Evolutionary conservation across 2,888 invertebrate species (phyloP).

Genomic region (Himalopsyche tibetana): DNA sequence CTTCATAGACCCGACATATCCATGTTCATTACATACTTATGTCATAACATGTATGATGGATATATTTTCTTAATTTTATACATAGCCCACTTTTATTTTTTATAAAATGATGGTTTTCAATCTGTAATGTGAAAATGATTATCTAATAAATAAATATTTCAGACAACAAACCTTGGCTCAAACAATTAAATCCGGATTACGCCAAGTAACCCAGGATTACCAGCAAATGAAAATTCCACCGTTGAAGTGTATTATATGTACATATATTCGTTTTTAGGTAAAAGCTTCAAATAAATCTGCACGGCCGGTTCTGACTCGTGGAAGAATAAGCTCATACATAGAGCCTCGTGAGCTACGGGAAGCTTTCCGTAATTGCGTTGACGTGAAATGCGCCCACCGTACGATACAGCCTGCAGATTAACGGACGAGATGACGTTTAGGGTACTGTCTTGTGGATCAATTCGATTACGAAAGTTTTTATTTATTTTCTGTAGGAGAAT

Average conservation of each 20-base stretch:
- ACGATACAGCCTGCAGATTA: background rate
- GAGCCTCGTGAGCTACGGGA: background rate
- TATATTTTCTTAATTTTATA: no score
- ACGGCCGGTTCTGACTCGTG: slow-evolving; percentile 4
- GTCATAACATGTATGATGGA: no score
- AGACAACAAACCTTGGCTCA: no score
- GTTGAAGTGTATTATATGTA: background rate
- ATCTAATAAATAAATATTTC: no score
- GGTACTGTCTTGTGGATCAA: background rate
- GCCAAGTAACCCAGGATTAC: no score
- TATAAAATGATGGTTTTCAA: no score
- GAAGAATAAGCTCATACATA: slow-evolving; percentile 14
- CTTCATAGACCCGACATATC: no score
- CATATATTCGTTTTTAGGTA: background rate
- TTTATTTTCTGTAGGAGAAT: background rate
- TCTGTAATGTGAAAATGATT: no score
- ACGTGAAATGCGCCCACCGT: slow-evolving; percentile 10
- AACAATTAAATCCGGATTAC: no score
- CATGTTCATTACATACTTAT: no score
- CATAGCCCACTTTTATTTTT: no score
- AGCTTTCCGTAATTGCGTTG: slow-evolving; percentile 34
- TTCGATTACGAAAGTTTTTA: background rate
- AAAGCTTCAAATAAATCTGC: background rate
- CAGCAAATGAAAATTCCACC: no score
- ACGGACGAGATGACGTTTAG: slow-evolving; percentile 14